phyloP scores from a whole-genome alignment of 2,888 invertebrate genomes.

The Philereme transversata region DNA sequence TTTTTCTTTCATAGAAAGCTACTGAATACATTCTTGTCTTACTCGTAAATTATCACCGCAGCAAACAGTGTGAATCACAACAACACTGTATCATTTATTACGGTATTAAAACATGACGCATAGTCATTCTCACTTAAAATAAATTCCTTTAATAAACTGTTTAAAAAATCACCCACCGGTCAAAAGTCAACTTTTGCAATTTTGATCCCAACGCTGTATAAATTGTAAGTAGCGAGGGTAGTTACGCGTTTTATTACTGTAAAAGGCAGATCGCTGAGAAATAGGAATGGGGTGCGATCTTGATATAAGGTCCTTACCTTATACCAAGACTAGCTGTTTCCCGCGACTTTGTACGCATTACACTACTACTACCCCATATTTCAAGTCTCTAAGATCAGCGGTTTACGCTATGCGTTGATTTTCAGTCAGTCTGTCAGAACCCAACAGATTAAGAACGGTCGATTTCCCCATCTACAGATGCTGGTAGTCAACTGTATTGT shows the following conservation, averaged over 20 bases:
- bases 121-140: conserved; percentile 1
- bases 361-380: too few species aligned
- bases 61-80: conserved; percentile 6
- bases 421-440: too few species aligned
- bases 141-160: conserved; percentile 11
- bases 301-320: too few species aligned
- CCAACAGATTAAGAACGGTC: too few species aligned
- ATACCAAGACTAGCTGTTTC: too few species aligned
- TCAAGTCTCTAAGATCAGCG: too few species aligned
- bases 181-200: conserved; percentile 10
- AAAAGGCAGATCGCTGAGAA: not conserved
- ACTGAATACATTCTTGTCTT: too few species aligned
- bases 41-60: not conserved
- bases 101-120: conserved; percentile 2
- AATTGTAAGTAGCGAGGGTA: conserved; percentile 2
- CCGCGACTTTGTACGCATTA: too few species aligned
- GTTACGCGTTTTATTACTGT: conserved; percentile 7
- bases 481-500: too few species aligned
- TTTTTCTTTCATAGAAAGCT: too few species aligned
- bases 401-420: too few species aligned
- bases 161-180: conserved; percentile 9
- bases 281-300: conserved; percentile 3
- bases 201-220: not conserved
- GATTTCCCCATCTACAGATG: too few species aligned
- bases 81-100: conserved; percentile 1